Evolutionary conservation across 2,113 vertebrate species (phyloP).

Genomic region (Xerus inauris): DNA sequence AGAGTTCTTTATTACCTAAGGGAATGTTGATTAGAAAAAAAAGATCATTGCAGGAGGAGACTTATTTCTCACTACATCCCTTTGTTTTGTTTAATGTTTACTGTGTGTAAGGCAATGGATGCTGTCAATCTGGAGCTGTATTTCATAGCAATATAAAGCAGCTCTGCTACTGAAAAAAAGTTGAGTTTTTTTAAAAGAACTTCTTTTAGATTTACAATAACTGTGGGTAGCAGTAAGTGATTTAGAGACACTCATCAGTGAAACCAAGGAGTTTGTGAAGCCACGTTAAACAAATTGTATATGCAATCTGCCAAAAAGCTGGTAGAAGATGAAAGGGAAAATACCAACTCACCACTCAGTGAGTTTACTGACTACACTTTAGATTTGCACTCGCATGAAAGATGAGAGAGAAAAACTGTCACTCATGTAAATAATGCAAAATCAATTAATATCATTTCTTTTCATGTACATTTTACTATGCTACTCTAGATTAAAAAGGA

Average conservation of each 20-base stretch:
- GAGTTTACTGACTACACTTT: conserved; percentile 3
- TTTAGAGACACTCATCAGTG: conserved; percentile 12
- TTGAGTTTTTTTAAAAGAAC: background rate
- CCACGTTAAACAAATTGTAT: conserved; percentile 39
- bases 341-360: conserved; percentile 27
- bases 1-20: background rate
- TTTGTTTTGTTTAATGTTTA: conserved; percentile 15
- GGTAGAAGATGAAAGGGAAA: conserved; percentile 28
- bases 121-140: background rate
- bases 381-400: conserved; percentile 45
- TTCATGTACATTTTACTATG: conserved; percentile 38
- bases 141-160: conserved; percentile 26
- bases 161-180: background rate
- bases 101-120: background rate
- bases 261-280: conserved; percentile 41
- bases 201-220: conserved; percentile 41
- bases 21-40: background rate
- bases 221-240: background rate
- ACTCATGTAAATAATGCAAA: conserved; percentile 52
- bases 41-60: background rate
- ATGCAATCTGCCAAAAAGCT: background rate
- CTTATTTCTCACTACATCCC: background rate
- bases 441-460: background rate
- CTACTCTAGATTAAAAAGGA: background rate
- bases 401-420: background rate